Conservation (phyloP, 2,888 invertebrate species). For the Melanotus villosus region DNA sequence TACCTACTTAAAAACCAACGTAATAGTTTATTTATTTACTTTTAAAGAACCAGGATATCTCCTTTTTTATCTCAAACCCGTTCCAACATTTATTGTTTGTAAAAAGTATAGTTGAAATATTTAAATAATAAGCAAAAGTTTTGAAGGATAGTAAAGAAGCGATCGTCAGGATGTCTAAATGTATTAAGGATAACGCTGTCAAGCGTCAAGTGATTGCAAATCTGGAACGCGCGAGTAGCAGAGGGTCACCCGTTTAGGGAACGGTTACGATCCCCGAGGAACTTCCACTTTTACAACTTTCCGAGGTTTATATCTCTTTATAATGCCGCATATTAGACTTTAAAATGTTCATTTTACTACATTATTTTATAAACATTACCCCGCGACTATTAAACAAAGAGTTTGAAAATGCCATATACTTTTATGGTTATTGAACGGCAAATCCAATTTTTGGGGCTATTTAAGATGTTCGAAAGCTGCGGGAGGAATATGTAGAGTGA, state of each 20-base stretch:
- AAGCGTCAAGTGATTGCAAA: constrained; percentile 41
- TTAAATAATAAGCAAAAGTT: too few relatives aligned
- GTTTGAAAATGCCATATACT: constrained; percentile 68
- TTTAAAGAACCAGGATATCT: too few relatives aligned
- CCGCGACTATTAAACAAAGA: constrained; percentile 67
- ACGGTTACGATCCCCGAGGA: constrained; percentile 59
- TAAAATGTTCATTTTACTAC: constrained; percentile 68
- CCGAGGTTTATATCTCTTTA: constrained; percentile 66
- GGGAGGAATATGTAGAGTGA: constrained; percentile 65
- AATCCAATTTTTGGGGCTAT: constrained; percentile 69
- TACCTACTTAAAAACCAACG: too few relatives aligned
- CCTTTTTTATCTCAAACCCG: too few relatives aligned
- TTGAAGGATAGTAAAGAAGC: not conserved
- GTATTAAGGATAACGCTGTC: constrained; percentile 5
- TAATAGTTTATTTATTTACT: too few relatives aligned
- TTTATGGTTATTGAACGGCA: constrained; percentile 69
- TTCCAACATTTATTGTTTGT: too few relatives aligned
- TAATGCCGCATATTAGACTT: constrained; percentile 67
- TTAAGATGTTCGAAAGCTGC: constrained; percentile 64
- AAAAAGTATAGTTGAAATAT: too few relatives aligned
- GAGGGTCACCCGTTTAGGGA: constrained; percentile 37
- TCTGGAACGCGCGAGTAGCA: constrained; percentile 26
- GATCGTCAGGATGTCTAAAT: not conserved
- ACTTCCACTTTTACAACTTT: constrained; percentile 65
- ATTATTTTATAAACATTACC: constrained; percentile 69